These are phyloP conservation scores for Avahi laniger DNA, from an alignment of 2,797 vertebrate genomes.

Conservation along the genomic window DNA sequence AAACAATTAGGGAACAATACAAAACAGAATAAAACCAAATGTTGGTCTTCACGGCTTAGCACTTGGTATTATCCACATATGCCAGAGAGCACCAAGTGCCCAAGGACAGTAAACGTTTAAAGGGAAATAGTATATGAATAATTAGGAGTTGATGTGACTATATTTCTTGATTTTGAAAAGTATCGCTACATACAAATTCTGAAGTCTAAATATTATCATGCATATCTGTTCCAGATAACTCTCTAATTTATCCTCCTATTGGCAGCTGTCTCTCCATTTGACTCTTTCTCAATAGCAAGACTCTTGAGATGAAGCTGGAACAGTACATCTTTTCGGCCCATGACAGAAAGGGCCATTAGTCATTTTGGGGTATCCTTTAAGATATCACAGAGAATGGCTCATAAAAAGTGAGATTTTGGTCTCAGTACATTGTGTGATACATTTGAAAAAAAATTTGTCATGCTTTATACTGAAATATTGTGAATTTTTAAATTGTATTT, in stretches of 20 bases:
- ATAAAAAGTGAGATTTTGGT: slow-evolving; percentile 26
- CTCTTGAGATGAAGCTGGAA: neutral
- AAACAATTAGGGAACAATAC: neutral
- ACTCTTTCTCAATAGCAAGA: neutral
- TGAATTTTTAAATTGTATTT: slow-evolving; percentile 47
- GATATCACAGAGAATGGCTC: neutral
- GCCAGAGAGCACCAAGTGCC: neutral
- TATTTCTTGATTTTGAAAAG: neutral
- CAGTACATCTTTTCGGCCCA: neutral
- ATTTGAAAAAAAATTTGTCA: neutral
- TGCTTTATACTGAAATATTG: slow-evolving; percentile 23
- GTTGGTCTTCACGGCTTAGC: neutral
- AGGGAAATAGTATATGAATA: neutral
- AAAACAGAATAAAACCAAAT: neutral
- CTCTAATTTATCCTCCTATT: neutral
- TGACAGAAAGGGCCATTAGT: neutral
- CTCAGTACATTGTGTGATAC: neutral
- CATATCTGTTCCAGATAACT: neutral
- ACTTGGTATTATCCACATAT: neutral
- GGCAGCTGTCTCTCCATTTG: neutral
- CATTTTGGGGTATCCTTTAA: neutral
- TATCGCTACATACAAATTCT: neutral
- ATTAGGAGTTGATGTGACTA: neutral
- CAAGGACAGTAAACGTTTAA: neutral
- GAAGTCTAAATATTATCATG: neutral